Evolutionary conservation across 2,888 invertebrate species (phyloP), one percentile per base, ranked within the genome.

Genomic region (Hemaris fuciformis): DNA sequence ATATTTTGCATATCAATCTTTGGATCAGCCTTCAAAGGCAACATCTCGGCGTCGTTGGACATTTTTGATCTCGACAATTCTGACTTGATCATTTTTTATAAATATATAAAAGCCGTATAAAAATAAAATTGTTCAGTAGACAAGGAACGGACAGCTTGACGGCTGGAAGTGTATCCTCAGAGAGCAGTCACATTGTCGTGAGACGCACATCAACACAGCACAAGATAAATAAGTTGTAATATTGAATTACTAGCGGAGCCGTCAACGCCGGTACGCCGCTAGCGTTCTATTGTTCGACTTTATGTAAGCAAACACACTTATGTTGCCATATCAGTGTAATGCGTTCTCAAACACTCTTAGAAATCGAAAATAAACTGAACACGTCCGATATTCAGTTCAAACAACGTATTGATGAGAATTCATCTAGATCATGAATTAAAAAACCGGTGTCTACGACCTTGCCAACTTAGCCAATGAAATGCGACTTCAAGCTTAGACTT

Each of bases 311-410:
- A 86, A 87, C 85, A 85, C 82, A 81, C 85, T 83, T 85, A 85
- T 85, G 85, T 89, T 85, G 84, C 74, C 82, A 85, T 85, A 88
- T 87, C 86, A 80, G 76, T 81, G 80, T 81, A 84, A 83, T 81
- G 77, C 80, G 79, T 85, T 70, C 72, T 79, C 84, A 85, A 85
- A 88, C 86, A 73, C 79, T 77, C 69, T 61, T 60, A 68, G 74
- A 72, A 79, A 85, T 83, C 76, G 79, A 85, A 83, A 87, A 86
- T 82, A 84, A 84, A 84, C 83, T 78, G 69, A 67, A 68, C 73
- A 71, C 70, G 66, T 64, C 71, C 71, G 75, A 74, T 77, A 77
- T 76, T 70, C 69, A 80, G 80, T 71, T 76, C 76, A 84, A 81
- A 83, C 79, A 82, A 74, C 66, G 10, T 63, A 70, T 66, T 67